Base-by-base conservation (phyloP, 2,888 invertebrate genomes). In the Eustalomyia histrio region DNA sequence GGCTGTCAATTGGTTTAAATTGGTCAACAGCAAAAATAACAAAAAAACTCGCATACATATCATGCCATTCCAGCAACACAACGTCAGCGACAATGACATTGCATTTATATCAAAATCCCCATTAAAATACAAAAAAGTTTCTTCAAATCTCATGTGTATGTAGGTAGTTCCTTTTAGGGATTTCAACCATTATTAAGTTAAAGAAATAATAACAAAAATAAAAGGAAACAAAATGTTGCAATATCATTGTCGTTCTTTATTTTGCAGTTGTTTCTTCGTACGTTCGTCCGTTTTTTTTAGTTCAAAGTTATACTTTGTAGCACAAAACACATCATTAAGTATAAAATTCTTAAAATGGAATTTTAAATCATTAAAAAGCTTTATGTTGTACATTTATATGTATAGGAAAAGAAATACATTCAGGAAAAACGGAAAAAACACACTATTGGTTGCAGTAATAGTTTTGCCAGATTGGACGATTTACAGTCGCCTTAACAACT, bases 341-440 rank as follows among this genome's bases (percentile, higher is more conserved):
- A 90, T 90, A 90, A 90, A 90, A 90, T 90, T 90, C 90, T 90
- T 90, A 89, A 90, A 90, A 90, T 90, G 90, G 90, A 90, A 90
- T 90, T 90, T 90, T 90, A 90, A 90, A 90, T 88, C 87, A 88
- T 88, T 88, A 88, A 85, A 84, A 82, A 78, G 78, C 80, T 82
- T 73, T 76, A 75, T 72, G 64, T 39, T 57, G 63, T 64, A 52
- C 58, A n/a, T 60, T 60, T 35, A 61, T 61, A 47, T 12, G 29
- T 64, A 29, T 29, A 29, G 29, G 29, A 29, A 29, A 29, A 29
- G 29, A 29, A 39, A 39, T 39, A 69, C 12, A 58, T n/a, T 33
- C 17, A 18, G 12, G 58, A 78, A 43, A 7, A 10, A 29, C n/a
- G n/a, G 7, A 29, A 29, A 29, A 29, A 29, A 29, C 3, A 68